Evolutionary conservation across 2,888 invertebrate species (phyloP).

Genomic region (Disparrhopalites patrizii): DNA sequence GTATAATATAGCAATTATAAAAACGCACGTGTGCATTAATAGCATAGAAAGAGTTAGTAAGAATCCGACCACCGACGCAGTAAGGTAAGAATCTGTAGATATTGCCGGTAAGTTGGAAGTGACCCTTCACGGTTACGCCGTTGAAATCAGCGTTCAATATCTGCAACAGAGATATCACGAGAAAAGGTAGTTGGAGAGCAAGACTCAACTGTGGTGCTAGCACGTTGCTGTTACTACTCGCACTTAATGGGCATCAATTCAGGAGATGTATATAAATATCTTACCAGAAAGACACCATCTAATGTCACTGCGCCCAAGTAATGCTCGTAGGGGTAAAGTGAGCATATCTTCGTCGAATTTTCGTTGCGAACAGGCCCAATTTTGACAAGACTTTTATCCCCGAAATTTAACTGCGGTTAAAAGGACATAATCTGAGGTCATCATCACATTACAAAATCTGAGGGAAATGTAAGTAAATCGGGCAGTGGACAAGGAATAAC

Average conservation of each 20-base stretch:
- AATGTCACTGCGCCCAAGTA: conserved; percentile 17
- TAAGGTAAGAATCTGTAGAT: conserved; percentile 30
- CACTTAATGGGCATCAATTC: too few species aligned
- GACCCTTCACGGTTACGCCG: conserved; percentile 27
- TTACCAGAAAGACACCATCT: conserved; percentile 15
- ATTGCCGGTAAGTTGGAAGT: conserved; percentile 31
- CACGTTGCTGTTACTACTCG: too few species aligned
- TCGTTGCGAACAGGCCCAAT: conserved; percentile 16
- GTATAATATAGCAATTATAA: neutral
- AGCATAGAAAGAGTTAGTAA: conserved; percentile 32
- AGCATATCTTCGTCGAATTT: neutral
- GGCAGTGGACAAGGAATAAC: too few species aligned
- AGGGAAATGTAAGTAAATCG: too few species aligned
- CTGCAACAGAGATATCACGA: neutral
- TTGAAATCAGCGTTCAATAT: conserved; percentile 4
- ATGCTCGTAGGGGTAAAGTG: conserved; percentile 16
- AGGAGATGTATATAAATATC: too few species aligned
- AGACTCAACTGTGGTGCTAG: neutral
- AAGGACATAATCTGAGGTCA: too few species aligned
- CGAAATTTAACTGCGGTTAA: conserved; percentile 8
- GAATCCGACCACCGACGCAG: conserved; percentile 15
- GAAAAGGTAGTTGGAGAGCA: neutral
- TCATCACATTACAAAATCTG: too few species aligned
- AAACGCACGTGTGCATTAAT: conserved; percentile 33
- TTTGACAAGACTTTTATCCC: conserved; percentile 10